phyloP scores from a whole-genome alignment of 2,888 invertebrate species.

The Muschampia plurimacula region DNA sequence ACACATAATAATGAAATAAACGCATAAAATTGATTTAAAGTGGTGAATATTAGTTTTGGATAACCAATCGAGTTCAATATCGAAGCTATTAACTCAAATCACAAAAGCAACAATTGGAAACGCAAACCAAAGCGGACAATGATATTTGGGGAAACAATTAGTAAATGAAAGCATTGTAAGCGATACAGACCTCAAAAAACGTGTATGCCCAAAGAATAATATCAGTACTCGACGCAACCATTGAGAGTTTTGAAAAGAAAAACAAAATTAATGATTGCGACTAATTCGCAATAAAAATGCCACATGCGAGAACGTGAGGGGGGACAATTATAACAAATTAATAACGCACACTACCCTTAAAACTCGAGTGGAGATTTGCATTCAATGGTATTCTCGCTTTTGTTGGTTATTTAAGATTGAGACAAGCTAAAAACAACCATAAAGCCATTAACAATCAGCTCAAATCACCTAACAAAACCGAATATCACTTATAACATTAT shows the following conservation, averaged over 20 bases:
- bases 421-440: constrained; percentile 51
- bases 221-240: constrained; percentile 68
- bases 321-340: constrained; percentile 85
- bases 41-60: neutral
- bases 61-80: constrained; percentile 18
- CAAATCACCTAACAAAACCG: constrained; percentile 42
- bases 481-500: constrained; percentile 55
- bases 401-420: constrained; percentile 61
- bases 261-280: constrained; percentile 85
- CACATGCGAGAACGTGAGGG: constrained; percentile 82
- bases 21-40: neutral
- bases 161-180: constrained; percentile 62
- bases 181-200: constrained; percentile 60
- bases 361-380: constrained; percentile 85
- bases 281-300: constrained; percentile 86
- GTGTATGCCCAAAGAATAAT: constrained; percentile 59
- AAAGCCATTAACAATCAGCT: constrained; percentile 11
- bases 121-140: constrained; percentile 28
- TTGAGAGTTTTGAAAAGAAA: constrained; percentile 73
- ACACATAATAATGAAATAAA: neutral
- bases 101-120: constrained; percentile 33
- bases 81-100: constrained; percentile 21
- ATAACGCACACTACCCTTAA: constrained; percentile 83
- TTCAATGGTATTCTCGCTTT: constrained; percentile 78
- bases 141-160: constrained; percentile 32